Percentiles rank a stretch among this genome's conserved stretches.
These are phyloP conservation scores for Discoglossus pictus DNA, from an alignment of 2,797 vertebrate genomes.

Conservation along the genomic window DNA sequence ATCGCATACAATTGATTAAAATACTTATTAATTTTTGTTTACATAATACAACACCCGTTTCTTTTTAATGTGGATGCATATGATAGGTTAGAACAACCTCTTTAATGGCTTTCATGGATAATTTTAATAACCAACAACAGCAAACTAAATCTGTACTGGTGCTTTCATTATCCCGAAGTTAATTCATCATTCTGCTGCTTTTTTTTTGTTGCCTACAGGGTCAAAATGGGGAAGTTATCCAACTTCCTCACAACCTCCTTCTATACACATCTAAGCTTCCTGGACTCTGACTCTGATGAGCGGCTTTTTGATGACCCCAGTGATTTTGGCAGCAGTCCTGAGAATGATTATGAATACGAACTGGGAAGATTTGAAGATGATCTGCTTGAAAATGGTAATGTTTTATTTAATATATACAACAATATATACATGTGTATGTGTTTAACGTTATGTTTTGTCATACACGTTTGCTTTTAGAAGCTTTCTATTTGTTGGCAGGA, in stretches of 20 bases:
- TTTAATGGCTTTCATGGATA: too few relatives aligned
- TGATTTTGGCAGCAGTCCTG: constrained; percentile 67
- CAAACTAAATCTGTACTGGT: not conserved
- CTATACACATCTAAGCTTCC: constrained; percentile 89
- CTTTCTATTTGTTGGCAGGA: too few relatives aligned
- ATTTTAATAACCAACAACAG: too few relatives aligned
- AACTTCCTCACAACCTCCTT: constrained; percentile 93
- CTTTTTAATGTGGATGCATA: too few relatives aligned
- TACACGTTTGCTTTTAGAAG: too few relatives aligned
- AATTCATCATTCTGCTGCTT: not conserved
- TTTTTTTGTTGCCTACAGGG: constrained; percentile 70
- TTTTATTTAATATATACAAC: not conserved
- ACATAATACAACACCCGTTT: too few relatives aligned
- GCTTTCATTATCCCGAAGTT: not conserved
- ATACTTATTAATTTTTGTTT: too few relatives aligned
- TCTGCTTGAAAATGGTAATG: constrained; percentile 64
- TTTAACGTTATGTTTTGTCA: too few relatives aligned
- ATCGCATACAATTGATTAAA: too few relatives aligned
- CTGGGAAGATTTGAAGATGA: constrained; percentile 59
- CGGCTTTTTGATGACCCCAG: constrained; percentile 76
- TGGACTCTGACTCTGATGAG: constrained; percentile 84
- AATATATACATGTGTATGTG: too few relatives aligned
- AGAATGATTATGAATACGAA: constrained; percentile 68
- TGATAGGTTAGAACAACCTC: too few relatives aligned
- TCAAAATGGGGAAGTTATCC: constrained; percentile 87